Evolutionary conservation across 2,888 invertebrate genomes (phyloP), one percentile per base, ranked within the genome.

Genomic region (Aspidiotus destructor): DNA sequence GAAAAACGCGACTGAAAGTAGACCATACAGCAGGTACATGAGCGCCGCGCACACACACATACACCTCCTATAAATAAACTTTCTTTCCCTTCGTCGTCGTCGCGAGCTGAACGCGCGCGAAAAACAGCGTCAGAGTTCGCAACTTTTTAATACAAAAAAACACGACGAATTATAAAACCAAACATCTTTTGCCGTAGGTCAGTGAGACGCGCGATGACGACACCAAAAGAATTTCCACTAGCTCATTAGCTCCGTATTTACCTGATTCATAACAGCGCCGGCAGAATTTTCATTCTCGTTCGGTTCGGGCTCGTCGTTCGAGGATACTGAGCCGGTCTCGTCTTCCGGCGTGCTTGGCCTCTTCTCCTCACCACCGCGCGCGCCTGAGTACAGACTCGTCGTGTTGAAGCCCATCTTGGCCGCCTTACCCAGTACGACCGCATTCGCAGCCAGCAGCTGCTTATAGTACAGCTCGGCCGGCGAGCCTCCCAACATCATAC

Each of bases 381-480:
- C 1, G 64, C 11, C 52, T 40, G 62, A 57, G 28, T 70, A 58
- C 28, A 63, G 64, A 63, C 65, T 70, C 28, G 68, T 63, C 28
- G 68, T 63, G 55, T 57, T 60, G 68, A 64, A 63, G 15, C 48
- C 63, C 41, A 65, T 69, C 42, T 71, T 69, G 61, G 71, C 72
- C 15, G 70, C 71, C 55, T 72, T 72, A 13, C 72, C 72, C 48
- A 73, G 67, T 5, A 70, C 72, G 41, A 72, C 73, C 16, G 72
- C 72, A 70, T 73, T 70, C 15, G 74, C 73, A 7, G 74, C 74
- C 57, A 74, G 70, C 58, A 74, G 70, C 62, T 73, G 74, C 69
- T 74, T 74, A 71, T 74, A 74, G 72, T 74, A 74, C 41, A 73
- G 54, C 44, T 72, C 71, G 40, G 72, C 71, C 55, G 71, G 65